Evolutionary conservation across 2,797 vertebrate genomes (phyloP).

Genomic region (Micrastur ruficollis): DNA sequence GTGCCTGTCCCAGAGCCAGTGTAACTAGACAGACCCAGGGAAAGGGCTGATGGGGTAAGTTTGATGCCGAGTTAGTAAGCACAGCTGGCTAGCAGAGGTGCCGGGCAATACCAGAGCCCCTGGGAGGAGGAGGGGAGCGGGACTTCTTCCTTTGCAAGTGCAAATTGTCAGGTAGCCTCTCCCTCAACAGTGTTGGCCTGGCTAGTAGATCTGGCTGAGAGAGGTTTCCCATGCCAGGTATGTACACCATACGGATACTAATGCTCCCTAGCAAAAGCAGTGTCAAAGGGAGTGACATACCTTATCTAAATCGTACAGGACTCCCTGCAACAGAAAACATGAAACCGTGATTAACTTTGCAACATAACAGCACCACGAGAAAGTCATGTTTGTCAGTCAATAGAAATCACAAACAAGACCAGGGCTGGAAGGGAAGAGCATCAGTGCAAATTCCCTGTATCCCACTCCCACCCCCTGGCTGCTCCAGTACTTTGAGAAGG

Average conservation of each 20-base stretch:
- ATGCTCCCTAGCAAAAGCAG: background rate
- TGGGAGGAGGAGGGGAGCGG: background rate
- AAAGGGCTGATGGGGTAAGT: background rate
- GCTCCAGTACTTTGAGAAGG: background rate
- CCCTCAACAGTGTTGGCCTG: background rate
- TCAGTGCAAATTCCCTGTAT: background rate
- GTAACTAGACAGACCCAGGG: background rate
- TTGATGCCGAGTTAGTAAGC: background rate
- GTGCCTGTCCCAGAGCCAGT: background rate
- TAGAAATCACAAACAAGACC: background rate
- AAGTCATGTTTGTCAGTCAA: background rate
- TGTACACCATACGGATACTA: fast-evolving
- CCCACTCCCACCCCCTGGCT: background rate
- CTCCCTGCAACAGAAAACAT: slow-evolving; percentile 82
- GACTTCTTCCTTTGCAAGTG: background rate
- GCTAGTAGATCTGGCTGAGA: background rate
- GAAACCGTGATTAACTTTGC: slow-evolving; percentile 12
- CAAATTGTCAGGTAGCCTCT: background rate
- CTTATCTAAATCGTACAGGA: slow-evolving; percentile 98
- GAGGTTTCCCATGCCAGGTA: background rate
- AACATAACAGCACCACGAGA: background rate
- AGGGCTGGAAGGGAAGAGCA: background rate
- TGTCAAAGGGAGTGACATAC: slow-evolving; percentile 71
- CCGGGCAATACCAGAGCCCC: background rate
- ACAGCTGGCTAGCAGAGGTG: background rate